These are phyloP conservation scores for Aulostomus chinensis DNA, from an alignment of 2,797 vertebrate species.

Conservation along the genomic window DNA sequence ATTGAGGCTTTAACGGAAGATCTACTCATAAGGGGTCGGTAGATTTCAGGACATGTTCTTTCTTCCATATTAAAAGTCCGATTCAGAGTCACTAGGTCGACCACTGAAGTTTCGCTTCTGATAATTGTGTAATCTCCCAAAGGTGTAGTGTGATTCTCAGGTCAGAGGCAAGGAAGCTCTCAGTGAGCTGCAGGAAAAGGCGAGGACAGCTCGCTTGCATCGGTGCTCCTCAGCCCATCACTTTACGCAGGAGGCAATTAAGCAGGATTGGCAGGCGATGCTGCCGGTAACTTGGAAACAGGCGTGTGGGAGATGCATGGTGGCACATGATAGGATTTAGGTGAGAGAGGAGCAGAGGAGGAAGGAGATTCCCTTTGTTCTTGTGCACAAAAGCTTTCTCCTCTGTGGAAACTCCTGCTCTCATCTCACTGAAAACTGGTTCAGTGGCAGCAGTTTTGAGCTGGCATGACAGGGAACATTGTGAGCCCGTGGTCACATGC, in stretches of 20 bases:
- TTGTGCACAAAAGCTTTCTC: slow-evolving; percentile 57
- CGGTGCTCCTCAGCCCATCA: slow-evolving; percentile 52
- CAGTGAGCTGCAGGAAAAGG: slow-evolving; percentile 35
- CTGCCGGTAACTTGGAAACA: slow-evolving; percentile 80
- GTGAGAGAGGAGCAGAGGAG: slow-evolving; percentile 35
- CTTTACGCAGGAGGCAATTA: slow-evolving; percentile 73
- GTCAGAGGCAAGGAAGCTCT: no score
- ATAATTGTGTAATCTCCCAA: slow-evolving; percentile 36
- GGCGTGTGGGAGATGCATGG: slow-evolving; percentile 67
- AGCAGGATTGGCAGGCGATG: slow-evolving; percentile 64
- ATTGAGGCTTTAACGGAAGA: slow-evolving; percentile 14
- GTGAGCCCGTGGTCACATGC: slow-evolving; percentile 7
- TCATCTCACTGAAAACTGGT: slow-evolving; percentile 37
- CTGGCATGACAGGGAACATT: slow-evolving; percentile 38
- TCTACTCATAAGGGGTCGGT: slow-evolving; percentile 14
- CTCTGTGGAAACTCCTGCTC: slow-evolving; percentile 43
- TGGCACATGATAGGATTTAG: slow-evolving; percentile 64
- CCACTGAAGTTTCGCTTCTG: slow-evolving; percentile 51
- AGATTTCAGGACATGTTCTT: no score
- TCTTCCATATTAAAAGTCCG: slow-evolving; percentile 14
- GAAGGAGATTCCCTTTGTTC: slow-evolving; percentile 74
- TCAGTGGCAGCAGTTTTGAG: slow-evolving; percentile 44
- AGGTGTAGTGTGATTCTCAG: slow-evolving; percentile 29
- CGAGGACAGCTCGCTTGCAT: slow-evolving; percentile 42
- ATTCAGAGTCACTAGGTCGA: slow-evolving; percentile 3